Base-by-base conservation (phyloP, 2,888 invertebrate genomes). In the Sericinus montela region DNA sequence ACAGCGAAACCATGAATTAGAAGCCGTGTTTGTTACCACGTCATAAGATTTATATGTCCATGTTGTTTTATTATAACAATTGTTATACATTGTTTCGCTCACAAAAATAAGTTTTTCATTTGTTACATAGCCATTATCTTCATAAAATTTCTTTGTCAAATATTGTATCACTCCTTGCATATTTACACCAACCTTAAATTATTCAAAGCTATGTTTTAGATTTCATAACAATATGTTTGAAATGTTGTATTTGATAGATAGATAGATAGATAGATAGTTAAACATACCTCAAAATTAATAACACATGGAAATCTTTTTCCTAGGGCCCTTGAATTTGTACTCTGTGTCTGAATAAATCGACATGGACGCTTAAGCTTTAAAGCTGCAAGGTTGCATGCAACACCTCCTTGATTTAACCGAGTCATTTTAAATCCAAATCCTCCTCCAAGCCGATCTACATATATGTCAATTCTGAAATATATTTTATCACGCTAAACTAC, bases 371-470 rank as follows among this genome's bases (percentile, higher is more conserved):
- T 87, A 0, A 93, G 69, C 52, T 90, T 90, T 55, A 86, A 64
- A 0, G 92, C 90, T 0, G 91, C 94, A 9, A 95, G 62, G 0
- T 93, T 92, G 50, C 92, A 91, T 0, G 92, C 92, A 10, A 90
- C 84, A 0, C 92, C 85, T 1, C 91, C 66, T 29, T 90, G 79
- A 6, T 78, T 64, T 5, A 86, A 76, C 23, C 94, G 83, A 0
- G 91, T 86, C 53, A 94, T 90, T 74, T 96, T 96, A 0, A 88
- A 86, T 0, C 96, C 96, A 62, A 92, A 97, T 0, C 87, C 93
- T 3, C 96, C 96, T 0, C 95, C 95, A 1, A 95, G 58, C 37
- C 95, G 90, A 40, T 92, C 88, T 0, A 94, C 92, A 32, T 48
- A 42, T 0, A 65, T 56, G 23, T 45, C 45, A n/a, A 45, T 39